Percentiles rank a stretch among this genome's conserved stretches.
Evolutionary conservation across 2,797 vertebrate genomes (phyloP).

Genomic region (Mus minutoides): DNA sequence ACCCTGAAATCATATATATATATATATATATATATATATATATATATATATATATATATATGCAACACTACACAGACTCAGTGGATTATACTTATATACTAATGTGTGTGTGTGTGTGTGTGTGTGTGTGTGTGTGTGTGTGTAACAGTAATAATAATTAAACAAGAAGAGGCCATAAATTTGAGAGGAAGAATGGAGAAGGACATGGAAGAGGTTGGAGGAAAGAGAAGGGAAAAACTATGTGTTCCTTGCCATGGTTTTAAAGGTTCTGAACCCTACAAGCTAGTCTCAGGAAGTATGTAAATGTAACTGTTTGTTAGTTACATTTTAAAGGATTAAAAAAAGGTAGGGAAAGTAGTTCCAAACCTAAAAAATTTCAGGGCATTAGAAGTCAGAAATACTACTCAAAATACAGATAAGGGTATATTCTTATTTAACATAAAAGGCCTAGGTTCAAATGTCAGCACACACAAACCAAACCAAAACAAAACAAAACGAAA

Average conservation of each 20-base stretch:
- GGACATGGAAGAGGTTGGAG: not conserved
- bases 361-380: not conserved
- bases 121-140: not conserved
- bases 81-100: not conserved
- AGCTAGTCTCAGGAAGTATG: not conserved
- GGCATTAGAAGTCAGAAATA: not conserved
- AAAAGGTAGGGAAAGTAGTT: not conserved
- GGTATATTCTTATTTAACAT: not conserved
- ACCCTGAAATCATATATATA: not conserved
- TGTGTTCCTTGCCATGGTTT: not conserved
- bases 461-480: not conserved
- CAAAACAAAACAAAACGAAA: not conserved
- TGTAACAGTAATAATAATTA: not conserved
- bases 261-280: not conserved
- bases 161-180: not conserved
- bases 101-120: not conserved
- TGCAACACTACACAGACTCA: not conserved
- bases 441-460: not conserved
- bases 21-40: not conserved
- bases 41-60: not conserved
- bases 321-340: not conserved
- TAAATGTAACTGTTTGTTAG: not conserved
- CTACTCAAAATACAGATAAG: not conserved
- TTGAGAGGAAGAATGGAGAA: not conserved
- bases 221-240: not conserved